Base-by-base conservation (phyloP, 2,113 vertebrate genomes). In the Ornithorhynchus anatinus region DNA sequence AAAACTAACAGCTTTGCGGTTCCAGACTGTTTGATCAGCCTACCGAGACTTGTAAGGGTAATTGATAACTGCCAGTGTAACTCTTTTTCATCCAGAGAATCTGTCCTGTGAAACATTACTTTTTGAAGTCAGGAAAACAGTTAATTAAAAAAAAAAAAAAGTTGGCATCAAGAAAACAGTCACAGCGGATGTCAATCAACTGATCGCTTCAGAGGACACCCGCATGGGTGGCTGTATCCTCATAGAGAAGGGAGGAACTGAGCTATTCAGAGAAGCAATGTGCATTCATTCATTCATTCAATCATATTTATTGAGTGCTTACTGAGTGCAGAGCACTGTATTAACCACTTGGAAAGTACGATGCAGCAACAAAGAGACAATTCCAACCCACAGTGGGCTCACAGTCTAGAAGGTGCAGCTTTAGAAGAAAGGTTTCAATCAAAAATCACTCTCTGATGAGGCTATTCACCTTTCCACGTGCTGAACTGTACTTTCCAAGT, bases 91-190 rank as follows among this genome's bases (percentile, higher is more conserved):
- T 64, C 52, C 80, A n/a, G 39, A 75, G 64, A 84, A 61, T 75
- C 80, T 83, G 65, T 57, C 76, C 82, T 59, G 63, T 69, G 81
- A 80, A 83, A 75, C 68, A 80, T 58, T 69, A 70, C 65, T 80
- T 73, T 78, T 80, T 73, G 80, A 88, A 83, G 63, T 86, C 67
- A 64, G 61, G 70, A 76, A 82, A 84, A 80, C 58, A 78, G 70
- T 86, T 90, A 89, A 86, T 88, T 90, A 85, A 83, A 85, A n/a
- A n/a, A n/a, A n/a, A n/a, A n/a, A n/a, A n/a, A n/a, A 82, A 76
- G 80, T 82, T 81, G 73, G 56, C 80, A 79, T 79, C 52, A 81
- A 80, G 77, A 76, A 77, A 87, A 87, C 69, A 77, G 53, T 75
- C 82, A 79, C 67, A 69, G 69, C 75, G 59, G 63, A 75, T 61